Evolutionary conservation across 2,797 vertebrate genomes (phyloP).

Genomic region (Pipistrellus kuhlii): DNA sequence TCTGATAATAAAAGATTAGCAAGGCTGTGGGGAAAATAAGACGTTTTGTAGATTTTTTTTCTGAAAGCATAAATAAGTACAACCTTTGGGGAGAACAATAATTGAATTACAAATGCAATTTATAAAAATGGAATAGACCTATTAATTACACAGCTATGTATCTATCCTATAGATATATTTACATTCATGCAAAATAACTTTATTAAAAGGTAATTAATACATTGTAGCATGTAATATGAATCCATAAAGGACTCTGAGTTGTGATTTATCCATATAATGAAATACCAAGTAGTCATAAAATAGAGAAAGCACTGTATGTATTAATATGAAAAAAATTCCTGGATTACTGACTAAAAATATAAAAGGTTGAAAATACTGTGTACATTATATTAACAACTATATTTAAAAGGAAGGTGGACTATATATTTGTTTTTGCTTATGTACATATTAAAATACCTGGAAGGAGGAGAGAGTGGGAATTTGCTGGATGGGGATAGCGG

Average conservation of each 20-base stretch:
- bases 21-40: neutral
- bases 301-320: neutral
- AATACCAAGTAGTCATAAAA: neutral
- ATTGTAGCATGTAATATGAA: neutral
- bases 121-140: neutral
- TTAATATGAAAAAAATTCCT: conserved; percentile 24
- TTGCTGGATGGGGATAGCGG: neutral
- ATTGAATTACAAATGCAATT: neutral
- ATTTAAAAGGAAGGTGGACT: neutral
- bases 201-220: conserved; percentile 26
- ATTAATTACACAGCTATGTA: neutral
- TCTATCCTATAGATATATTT: neutral
- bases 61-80: neutral
- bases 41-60: neutral
- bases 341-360: conserved; percentile 36
- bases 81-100: neutral
- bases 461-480: conserved; percentile 11
- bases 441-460: conserved; percentile 21
- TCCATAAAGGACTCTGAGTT: neutral
- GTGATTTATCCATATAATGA: neutral
- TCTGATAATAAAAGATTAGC: neutral
- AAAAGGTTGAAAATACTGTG: neutral
- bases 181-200: neutral
- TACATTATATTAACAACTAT: neutral
- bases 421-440: conserved; percentile 1